Conservation (phyloP, 2,888 invertebrate genomes). For the Frankliniella fusca region DNA sequence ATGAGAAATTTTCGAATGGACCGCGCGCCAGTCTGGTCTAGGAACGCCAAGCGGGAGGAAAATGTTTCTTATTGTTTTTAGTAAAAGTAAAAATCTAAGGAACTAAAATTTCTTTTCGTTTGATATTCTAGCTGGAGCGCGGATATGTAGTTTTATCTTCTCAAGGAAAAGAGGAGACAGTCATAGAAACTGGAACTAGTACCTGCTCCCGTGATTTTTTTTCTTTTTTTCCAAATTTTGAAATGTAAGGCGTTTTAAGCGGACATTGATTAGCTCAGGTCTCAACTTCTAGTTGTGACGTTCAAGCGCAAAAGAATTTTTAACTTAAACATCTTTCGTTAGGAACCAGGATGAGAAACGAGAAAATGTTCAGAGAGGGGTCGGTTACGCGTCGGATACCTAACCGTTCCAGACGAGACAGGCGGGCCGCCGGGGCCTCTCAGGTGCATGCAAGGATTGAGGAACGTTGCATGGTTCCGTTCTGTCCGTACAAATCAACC, state of each 20-base stretch:
- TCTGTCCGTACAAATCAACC: constrained; percentile 50
- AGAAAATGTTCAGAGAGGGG: no score
- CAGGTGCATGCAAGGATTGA: constrained; percentile 47
- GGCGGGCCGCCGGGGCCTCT: constrained; percentile 14
- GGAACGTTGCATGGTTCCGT: constrained; percentile 51
- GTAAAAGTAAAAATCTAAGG: background rate
- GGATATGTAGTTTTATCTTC: no score
- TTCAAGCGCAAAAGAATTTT: background rate
- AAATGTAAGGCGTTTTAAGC: no score
- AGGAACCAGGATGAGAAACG: no score
- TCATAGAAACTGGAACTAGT: background rate
- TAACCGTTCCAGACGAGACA: constrained; percentile 18
- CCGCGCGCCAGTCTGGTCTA: constrained; percentile 10
- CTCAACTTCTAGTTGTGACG: background rate
- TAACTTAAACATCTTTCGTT: no score
- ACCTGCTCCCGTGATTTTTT: no score
- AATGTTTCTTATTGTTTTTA: background rate
- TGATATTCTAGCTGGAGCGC: background rate
- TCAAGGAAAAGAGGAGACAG: background rate
- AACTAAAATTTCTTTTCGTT: background rate
- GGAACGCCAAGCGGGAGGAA: background rate
- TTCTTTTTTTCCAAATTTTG: no score
- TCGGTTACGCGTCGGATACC: background rate
- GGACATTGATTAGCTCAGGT: background rate
- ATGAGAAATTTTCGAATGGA: no score